Conservation (phyloP, 2,797 vertebrate species). For the Melanogrammus aeglefinus region DNA sequence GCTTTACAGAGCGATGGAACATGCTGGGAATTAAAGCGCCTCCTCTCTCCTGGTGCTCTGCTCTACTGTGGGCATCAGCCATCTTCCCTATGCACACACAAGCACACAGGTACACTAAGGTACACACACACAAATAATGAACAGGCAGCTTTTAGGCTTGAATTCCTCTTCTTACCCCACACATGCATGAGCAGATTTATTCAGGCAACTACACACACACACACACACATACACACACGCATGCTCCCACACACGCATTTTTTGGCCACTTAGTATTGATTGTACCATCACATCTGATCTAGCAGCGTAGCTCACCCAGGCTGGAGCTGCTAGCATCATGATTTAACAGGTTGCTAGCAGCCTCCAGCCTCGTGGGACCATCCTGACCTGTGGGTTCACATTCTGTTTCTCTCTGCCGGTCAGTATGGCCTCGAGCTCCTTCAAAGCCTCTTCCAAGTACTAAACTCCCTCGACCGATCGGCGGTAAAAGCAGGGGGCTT, state of each 20-base stretch:
- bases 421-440: too few relatives aligned
- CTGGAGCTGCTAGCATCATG: constrained; percentile 28
- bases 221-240: constrained; percentile 3
- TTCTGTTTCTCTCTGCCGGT: background rate
- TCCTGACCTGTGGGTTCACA: background rate
- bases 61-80: background rate
- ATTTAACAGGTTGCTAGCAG: constrained; percentile 29
- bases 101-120: background rate
- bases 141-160: constrained; percentile 37
- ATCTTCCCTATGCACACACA: background rate
- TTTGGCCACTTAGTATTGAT: constrained; percentile 32
- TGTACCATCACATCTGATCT: constrained; percentile 38
- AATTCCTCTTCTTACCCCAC: constrained; percentile 22
- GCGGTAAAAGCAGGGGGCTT: background rate
- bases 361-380: background rate
- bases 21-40: background rate
- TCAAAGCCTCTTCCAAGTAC: too few relatives aligned
- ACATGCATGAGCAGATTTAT: background rate
- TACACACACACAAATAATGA: constrained; percentile 18
- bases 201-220: constrained; percentile 1
- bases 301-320: constrained; percentile 46
- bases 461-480: background rate
- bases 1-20: background rate
- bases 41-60: background rate
- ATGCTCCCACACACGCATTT: background rate